Evolutionary conservation across 2,797 vertebrate genomes (phyloP), one percentile per base, ranked within the genome.

Genomic region (Leptoclinus maculatus): DNA sequence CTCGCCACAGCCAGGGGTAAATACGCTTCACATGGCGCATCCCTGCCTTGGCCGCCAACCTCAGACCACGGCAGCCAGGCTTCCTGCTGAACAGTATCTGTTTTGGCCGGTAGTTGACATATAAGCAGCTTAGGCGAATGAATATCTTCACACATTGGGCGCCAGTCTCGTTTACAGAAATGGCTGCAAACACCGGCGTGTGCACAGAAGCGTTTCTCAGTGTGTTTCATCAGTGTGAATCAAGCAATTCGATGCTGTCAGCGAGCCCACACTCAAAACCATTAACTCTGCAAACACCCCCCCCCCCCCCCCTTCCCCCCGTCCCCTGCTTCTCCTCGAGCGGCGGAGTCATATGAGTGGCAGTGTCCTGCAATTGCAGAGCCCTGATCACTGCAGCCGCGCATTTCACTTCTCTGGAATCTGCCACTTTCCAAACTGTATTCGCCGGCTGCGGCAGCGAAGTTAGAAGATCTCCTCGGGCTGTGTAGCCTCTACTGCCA

Each of bases 101-200:
- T 67, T 79, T 79, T 83, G 85, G 87, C 88, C 74, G 66, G 34
- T 25, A 74, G 79, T 83, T 82, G 80, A 82, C 66, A 59, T 79
- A 54, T 87, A 88, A 88, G 87, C 81, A 72, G 90, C 83, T 88
- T 88, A 89, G 72, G 71, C 71, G 43, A 87, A 84, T 82, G 79
- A 83, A 88, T 89, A 86, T 87, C 78, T 79, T 70, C 80, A 79
- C 84, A 81, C 82, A 34, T 25, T 70, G 38, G 78, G 58, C 47
- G 8, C 68, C 36, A 10, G 59, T 82, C 53, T 88, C 81, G 77
- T 86, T 88, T 83, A 70, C 76, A 78, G 78, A 80, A 84, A 77
- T 75, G 81, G 65, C 62, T 66, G 68, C 63, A 86, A 83, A 87
- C 63, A 34, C 38, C 57, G 54, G 59, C 25, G 25, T 68, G 65